Evolutionary conservation across 2,888 invertebrate species (phyloP).

Genomic region (Gymnocheta viridis): DNA sequence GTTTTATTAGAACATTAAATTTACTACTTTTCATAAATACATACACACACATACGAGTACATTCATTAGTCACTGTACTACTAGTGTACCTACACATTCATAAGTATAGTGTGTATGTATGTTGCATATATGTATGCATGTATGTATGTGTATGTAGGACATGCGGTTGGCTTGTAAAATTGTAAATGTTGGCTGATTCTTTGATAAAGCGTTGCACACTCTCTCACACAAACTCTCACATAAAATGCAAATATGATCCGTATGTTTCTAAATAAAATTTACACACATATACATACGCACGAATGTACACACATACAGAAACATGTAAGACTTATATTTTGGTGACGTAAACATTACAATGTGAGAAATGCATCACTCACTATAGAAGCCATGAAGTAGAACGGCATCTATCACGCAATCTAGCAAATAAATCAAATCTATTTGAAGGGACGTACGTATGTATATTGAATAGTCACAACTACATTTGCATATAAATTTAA

Average conservation of each 20-base stretch:
- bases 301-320: neutral
- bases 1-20: neutral
- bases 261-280: neutral
- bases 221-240: neutral
- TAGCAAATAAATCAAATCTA: conserved; percentile 67
- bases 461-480: conserved; percentile 18
- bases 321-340: conserved; percentile 9
- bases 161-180: neutral
- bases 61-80: conserved; percentile 6
- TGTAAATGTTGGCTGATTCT: conserved; percentile 3
- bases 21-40: conserved; percentile 23
- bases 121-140: neutral
- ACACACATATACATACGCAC: neutral
- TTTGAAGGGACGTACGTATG: conserved; percentile 22
- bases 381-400: conserved; percentile 57
- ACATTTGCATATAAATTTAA: neutral
- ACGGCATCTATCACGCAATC: conserved; percentile 69
- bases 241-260: neutral
- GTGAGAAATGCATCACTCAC: conserved; percentile 70
- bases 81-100: neutral
- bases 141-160: neutral
- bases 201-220: conserved; percentile 1
- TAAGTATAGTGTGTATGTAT: neutral
- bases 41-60: too few species aligned
- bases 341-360: conserved; percentile 61